Evolutionary conservation across 2,888 invertebrate species (phyloP), one percentile per base, ranked within the genome.

Genomic region (Pogonocherus hispidulus): DNA sequence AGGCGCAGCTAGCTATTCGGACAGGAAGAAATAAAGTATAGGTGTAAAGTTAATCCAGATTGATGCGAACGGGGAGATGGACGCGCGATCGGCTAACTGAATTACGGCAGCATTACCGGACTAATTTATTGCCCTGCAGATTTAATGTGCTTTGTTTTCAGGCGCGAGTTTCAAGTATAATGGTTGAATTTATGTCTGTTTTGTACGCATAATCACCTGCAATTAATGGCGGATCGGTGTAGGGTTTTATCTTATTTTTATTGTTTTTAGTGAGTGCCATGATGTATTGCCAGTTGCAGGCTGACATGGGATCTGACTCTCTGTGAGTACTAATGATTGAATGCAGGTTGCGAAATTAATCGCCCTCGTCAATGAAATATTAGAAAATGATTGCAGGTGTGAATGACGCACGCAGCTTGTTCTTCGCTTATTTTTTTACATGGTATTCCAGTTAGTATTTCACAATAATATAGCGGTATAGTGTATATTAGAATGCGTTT

Each of bases 1-100:
- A 55, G 55, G 55, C 37, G 14, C 41, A 37, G 20, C 35, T 16
- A 18, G 55, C 19, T 20, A 55, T 55, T 55, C 19, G 22, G 37
- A 55, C 55, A 55, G 55, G 73, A 62, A 62, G 69, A n/a, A 77
- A 78, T 74, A 75, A 79, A 75, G 76, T 76, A 76, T 77, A 80
- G 80, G 81, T 80, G 80, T 78, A 79, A 82, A 82, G 82, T 81
- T 83, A 83, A 83, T 82, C 82, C 81, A 81, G 83, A 83, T 83
- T 82, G 83, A 83, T 83, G 82, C 71, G 77, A 75, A 78, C 75
- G 75, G 73, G 77, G 72, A 80, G 82, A 83, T 81, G 80, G 82
- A 82, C 82, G 82, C 79, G 78, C 81, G 80, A 81, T 81, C 81
- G 78, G 82, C 82, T 82, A 83, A 83, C 82, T 83, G 83, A 83